Base-by-base conservation (phyloP, 1,140 invertebrate species). In the Pseudomyrmex concolor region DNA sequence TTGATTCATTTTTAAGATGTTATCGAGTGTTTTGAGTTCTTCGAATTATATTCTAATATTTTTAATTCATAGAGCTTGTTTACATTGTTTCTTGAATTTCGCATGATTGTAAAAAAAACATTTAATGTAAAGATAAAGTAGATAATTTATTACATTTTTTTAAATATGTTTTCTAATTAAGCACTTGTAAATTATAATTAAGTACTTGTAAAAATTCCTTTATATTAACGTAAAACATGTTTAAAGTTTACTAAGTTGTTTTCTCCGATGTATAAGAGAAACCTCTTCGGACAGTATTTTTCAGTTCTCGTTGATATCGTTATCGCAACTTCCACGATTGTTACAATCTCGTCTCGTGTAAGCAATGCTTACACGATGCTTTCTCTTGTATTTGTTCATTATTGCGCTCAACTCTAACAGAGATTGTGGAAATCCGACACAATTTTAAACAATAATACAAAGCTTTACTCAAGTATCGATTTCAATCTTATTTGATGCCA, bases 271-370 rank as follows among this genome's bases (percentile, higher is more conserved):
- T n/a, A 8, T 34, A 34, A 34, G 34, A 13, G 55, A 67, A 48
- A 66, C 50, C 13, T 34, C 76, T 70, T 13, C 22, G 55, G 34
- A 50, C 51, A 55, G 72, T 87, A 87, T 86, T 54, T 43, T 62
- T 12, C 34, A 34, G 25, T 45, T n/a, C 19, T 19, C 13, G 19
- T 67, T 62, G 85, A 84, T 86, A 86, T 43, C 74, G 22, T 71
- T 87, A 84, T 87, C 86, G n/a, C 86, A 87, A 55, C 34, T 12
- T 84, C 82, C 68, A 17, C 57, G 51, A 73, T 60, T 68, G 43
- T 17, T 73, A 9, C 25, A 74, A 45, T 82, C 34, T 54, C 12
- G n/a, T 25, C 17, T 12, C 45, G 0, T 22, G 22, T 22, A 22
- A 22, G 13, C 34, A 9, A 51, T 67, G 25, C 1, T 45, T 34